Conservation (phyloP, 2,113 vertebrate genomes). For the Lasiurus cinereus region DNA sequence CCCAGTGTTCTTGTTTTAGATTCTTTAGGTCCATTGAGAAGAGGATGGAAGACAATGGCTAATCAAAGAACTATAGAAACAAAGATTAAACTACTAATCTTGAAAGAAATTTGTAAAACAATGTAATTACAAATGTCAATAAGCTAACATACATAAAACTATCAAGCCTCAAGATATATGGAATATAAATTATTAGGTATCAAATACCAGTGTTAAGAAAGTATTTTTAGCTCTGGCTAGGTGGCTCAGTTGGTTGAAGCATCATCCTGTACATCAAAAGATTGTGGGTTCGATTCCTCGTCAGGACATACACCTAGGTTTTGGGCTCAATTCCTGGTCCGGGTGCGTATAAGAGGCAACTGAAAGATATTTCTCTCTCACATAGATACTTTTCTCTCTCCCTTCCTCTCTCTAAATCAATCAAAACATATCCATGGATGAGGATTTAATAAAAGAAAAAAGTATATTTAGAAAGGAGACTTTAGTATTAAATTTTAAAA, state of each 20-base stretch:
- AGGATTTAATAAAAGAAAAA: neutral
- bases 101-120: constrained; percentile 73
- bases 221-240: constrained; percentile 55
- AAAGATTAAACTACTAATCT: constrained; percentile 67
- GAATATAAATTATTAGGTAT: constrained; percentile 74
- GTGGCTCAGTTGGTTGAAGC: neutral
- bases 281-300: neutral
- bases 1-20: neutral
- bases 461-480: constrained; percentile 73
- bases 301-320: neutral
- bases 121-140: constrained; percentile 72
- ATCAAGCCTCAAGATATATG: constrained; percentile 60
- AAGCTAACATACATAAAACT: constrained; percentile 72
- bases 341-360: neutral
- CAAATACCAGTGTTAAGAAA: constrained; percentile 64
- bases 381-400: neutral
- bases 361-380: neutral
- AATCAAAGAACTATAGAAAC: constrained; percentile 48
- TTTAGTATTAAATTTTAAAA: constrained; percentile 67
- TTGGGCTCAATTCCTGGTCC: neutral
- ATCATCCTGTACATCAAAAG: neutral
- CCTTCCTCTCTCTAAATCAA: neutral
- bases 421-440: neutral
- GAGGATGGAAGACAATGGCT: neutral
- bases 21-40: neutral